Evolutionary conservation across 2,113 vertebrate species (phyloP), one percentile per base, ranked within the genome.

Genomic region (Hirundichthys speculiger): DNA sequence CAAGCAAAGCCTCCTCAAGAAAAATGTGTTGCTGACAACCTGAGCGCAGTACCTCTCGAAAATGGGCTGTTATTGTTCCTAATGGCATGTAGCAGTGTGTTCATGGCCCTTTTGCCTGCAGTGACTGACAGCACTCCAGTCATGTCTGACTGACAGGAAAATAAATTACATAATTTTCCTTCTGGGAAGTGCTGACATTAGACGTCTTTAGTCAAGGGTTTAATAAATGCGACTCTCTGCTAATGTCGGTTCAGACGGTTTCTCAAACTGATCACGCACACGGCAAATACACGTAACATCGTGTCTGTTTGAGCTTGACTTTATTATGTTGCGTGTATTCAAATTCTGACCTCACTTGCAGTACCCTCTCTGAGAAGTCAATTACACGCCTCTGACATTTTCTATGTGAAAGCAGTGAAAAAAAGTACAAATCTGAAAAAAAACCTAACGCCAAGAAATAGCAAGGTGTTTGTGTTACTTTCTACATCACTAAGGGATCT

Each of bases 1-100:
- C 92, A 86, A 95, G 94, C 92, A 94, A 56, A 75, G 94, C 88
- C 93, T 91, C 51, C 93, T 92, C 80, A 91, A 96, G 91, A 96
- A 94, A 93, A 95, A 95, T 86, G 93, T 94, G 91, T 92, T 95
- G 65, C 89, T 96, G 93, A 96, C 96, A 92, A 92, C 92, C 72
- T 89, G 93, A 90, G 92, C 93, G 93, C 71, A 79, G 81, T 56
- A 79, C 73, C 46, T 78, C 73, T 75, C 55, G 42, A 68, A 82
- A 81, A 83, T 70, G 41, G 57, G 60, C 59, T 62, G 73, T 75
- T 82, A 69, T 62, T 12, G 4, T 62, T 76, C 70, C 48, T 77
- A 55, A 80, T 77, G 80, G 83, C 62, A 83, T 73, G 72, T 54
- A 77, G 62, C 73, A 53, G 67, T 24, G 39, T 71, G 63, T 76